Evolutionary conservation across 2,888 invertebrate genomes (phyloP), one percentile per base, ranked within the genome.

Genomic region (Cerceris ruficornis): DNA sequence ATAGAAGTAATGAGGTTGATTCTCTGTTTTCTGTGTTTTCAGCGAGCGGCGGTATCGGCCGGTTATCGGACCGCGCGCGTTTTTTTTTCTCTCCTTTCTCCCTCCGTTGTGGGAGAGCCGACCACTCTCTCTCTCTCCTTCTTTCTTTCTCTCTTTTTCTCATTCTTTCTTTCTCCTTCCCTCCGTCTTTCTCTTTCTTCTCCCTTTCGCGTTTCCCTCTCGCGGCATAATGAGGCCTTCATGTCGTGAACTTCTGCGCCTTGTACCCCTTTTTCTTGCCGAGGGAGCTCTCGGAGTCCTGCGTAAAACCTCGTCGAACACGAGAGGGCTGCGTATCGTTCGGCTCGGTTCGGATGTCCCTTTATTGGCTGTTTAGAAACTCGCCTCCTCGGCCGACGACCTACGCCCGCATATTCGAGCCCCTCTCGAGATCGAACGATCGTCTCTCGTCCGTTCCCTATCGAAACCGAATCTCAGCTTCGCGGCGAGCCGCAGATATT

Each of bases 1-100:
- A 91, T 90, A 89, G 86, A 90, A 91, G 91, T 90, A 91, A 91
- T 88, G 91, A 91, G 90, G 90, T 88, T 90, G 90, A 90, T 90
- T 90, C 88, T 88, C 88, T 91, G 89, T 89, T 91, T 91, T 91
- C 89, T 88, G 90, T 89, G 87, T 90, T 90, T 91, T 87, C 85
- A 89, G 87, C 85, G 86, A 86, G 87, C 81, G 77, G 75, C 78
- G 83, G 85, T 90, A 91, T 91, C 90, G 89, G 85, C 52, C 81
- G 87, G 88, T 90, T 91, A 91, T 91, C 90, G 88, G 86, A 57
- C 80, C 81, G 79, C 77, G 81, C 71, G 77, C 28, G 28, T 28
- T 28, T 83, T 81, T 83, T 86, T 89, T 87, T 80, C 60, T 74
- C 59, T 65, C 15, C 11, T 69, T 68, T 67, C 52, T 54, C 54